A percentile compares a stretch with the other conserved stretches of the same genome.
These are phyloP conservation scores for Yponomeuta cagnagella DNA, from an alignment of 2,888 invertebrate genomes.

Conservation along the genomic window DNA sequence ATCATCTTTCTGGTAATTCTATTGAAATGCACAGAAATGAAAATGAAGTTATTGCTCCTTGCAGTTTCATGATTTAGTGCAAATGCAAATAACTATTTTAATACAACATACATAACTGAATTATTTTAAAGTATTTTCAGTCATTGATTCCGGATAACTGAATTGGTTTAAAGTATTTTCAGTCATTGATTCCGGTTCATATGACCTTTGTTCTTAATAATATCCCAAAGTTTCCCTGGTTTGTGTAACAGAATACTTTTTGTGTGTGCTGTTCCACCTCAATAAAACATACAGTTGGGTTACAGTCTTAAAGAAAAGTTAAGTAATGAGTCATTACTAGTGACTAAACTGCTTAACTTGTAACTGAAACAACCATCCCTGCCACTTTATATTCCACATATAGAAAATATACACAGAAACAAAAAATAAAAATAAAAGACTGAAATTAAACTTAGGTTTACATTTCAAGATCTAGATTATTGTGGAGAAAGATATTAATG, in stretches of 20 bases:
- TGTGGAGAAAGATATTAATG: too few species aligned
- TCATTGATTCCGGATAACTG: too few species aligned
- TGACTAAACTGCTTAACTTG: background rate
- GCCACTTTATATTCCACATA: too few species aligned
- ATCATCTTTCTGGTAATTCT: background rate
- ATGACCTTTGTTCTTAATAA: background rate
- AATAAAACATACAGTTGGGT: background rate
- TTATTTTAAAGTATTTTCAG: too few species aligned
- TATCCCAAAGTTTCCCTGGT: background rate
- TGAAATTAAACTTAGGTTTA: too few species aligned
- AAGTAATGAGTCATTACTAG: background rate
- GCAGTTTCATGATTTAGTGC: background rate
- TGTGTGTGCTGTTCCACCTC: background rate
- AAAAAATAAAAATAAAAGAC: too few species aligned
- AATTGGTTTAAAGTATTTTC: too few species aligned
- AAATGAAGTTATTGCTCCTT: background rate
- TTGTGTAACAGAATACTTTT: background rate
- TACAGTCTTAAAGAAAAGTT: background rate
- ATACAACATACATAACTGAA: too few species aligned
- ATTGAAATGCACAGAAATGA: too few species aligned
- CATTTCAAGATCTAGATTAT: too few species aligned
- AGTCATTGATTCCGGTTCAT: too few species aligned
- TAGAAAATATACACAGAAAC: too few species aligned
- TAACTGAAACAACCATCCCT: background rate
- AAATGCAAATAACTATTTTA: background rate